phyloP scores from a whole-genome alignment of 2,797 vertebrate genomes.

The Pseudomugil tenellus region DNA sequence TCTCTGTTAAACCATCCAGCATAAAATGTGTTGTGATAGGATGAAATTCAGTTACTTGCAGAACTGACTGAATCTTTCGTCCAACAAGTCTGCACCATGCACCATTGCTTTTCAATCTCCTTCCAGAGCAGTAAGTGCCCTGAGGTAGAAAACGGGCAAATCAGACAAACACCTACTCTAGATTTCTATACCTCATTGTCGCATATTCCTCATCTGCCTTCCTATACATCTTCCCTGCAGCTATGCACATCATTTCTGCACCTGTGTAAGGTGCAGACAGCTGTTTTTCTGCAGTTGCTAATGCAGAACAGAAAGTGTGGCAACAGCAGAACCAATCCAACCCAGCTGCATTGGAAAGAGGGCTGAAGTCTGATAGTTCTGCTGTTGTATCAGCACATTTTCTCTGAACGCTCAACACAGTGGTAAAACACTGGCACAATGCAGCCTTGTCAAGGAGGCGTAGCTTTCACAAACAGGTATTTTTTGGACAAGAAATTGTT shows the following conservation, averaged over 20 bases:
- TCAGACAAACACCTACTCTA: slow-evolving; percentile 49
- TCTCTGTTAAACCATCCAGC: background rate
- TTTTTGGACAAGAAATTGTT: background rate
- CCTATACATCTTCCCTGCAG: slow-evolving; percentile 2
- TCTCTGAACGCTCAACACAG: slow-evolving; percentile 34
- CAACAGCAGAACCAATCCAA: slow-evolving; percentile 7
- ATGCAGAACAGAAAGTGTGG: slow-evolving; percentile 14
- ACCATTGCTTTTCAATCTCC: slow-evolving; percentile 4
- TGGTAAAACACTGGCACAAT: slow-evolving; percentile 49
- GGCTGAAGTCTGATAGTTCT: slow-evolving; percentile 35
- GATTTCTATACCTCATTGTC: slow-evolving; percentile 34
- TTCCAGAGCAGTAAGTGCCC: slow-evolving; percentile 29
- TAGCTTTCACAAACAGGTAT: background rate
- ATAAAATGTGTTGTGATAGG: background rate
- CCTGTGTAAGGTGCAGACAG: slow-evolving; percentile 13
- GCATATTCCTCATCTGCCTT: slow-evolving; percentile 14
- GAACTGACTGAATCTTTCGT: slow-evolving; percentile 27
- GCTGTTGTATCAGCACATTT: slow-evolving; percentile 64
- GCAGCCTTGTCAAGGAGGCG: slow-evolving; percentile 33
- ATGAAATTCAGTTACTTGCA: slow-evolving; percentile 12
- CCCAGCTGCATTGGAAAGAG: slow-evolving; percentile 27
- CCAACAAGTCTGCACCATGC: slow-evolving; percentile 3
- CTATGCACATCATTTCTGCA: too few species aligned
- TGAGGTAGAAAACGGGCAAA: slow-evolving; percentile 12
- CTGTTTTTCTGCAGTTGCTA: background rate